phyloP scores from a whole-genome alignment of 2,797 vertebrate species.

The Leucoraja ocellata region DNA sequence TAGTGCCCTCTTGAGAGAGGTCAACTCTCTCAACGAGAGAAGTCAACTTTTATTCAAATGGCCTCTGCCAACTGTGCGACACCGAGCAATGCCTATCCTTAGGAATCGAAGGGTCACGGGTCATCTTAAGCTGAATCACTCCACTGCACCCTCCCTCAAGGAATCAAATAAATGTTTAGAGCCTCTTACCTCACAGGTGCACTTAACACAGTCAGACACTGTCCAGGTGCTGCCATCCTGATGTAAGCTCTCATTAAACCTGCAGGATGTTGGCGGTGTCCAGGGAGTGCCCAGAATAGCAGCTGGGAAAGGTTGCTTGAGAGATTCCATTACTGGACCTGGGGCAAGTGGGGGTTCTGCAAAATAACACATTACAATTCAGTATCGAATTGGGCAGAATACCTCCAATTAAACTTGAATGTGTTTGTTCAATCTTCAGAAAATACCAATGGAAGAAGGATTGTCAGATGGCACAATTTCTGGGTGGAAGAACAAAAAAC shows the following conservation, averaged over 20 bases:
- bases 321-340: slow-evolving; percentile 55
- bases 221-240: slow-evolving; percentile 50
- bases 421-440: background rate
- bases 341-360: slow-evolving; percentile 52
- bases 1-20: too few relatives aligned
- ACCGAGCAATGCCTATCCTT: too few relatives aligned
- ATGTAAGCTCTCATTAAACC: slow-evolving; percentile 47
- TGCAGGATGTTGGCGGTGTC: slow-evolving; percentile 47
- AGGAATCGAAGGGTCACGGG: too few relatives aligned
- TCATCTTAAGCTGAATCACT: too few relatives aligned
- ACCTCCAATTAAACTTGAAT: background rate
- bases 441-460: background rate
- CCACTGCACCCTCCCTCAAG: too few relatives aligned
- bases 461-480: background rate
- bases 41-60: too few relatives aligned
- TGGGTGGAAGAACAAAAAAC: background rate
- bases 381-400: background rate
- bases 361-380: slow-evolving; percentile 37
- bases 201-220: slow-evolving; percentile 50
- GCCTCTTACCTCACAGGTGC: slow-evolving; percentile 47
- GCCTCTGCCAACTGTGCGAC: too few relatives aligned
- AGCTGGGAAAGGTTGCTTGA: slow-evolving; percentile 49
- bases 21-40: too few relatives aligned
- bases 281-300: slow-evolving; percentile 50
- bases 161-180: background rate